Conservation (phyloP, 2,888 invertebrate genomes). For the Aporophyla nigra region DNA sequence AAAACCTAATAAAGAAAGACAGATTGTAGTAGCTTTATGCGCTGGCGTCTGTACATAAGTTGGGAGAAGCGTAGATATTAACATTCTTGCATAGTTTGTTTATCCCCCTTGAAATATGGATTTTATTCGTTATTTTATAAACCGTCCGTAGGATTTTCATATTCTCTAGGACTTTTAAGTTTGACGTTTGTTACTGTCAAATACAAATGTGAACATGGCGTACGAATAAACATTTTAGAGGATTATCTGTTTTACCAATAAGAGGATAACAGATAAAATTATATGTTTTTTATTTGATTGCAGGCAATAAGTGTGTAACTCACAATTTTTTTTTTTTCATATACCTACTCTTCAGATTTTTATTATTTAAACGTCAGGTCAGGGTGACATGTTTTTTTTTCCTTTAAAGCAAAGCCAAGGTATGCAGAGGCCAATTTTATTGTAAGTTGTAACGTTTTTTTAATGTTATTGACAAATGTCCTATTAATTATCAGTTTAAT, state of each 20-base stretch:
- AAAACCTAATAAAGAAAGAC: too few relatives aligned
- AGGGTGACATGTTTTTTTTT: neutral
- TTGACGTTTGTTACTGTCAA: conserved; percentile 1
- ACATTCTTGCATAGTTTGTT: neutral
- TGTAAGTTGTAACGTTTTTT: neutral
- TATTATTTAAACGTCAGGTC: neutral
- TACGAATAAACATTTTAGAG: conserved; percentile 11
- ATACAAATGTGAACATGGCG: conserved; percentile 17
- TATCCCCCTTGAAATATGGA: neutral
- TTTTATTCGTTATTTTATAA: neutral
- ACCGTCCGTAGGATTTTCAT: neutral
- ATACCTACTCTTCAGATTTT: too few relatives aligned
- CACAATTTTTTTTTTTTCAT: neutral
- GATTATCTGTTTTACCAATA: conserved; percentile 4
- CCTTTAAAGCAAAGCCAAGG: too few relatives aligned
- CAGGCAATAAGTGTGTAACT: conserved; percentile 6
- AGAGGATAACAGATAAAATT: neutral
- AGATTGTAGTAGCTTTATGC: too few relatives aligned
- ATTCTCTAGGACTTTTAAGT: neutral
- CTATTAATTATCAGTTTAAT: conserved; percentile 7
- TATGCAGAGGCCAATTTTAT: too few relatives aligned
- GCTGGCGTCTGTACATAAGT: too few relatives aligned
- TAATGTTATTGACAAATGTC: neutral
- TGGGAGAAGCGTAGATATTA: neutral
- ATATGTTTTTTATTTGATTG: conserved; percentile 28